Conservation (phyloP, 2,888 invertebrate genomes). For the Dendrolimus houi region DNA sequence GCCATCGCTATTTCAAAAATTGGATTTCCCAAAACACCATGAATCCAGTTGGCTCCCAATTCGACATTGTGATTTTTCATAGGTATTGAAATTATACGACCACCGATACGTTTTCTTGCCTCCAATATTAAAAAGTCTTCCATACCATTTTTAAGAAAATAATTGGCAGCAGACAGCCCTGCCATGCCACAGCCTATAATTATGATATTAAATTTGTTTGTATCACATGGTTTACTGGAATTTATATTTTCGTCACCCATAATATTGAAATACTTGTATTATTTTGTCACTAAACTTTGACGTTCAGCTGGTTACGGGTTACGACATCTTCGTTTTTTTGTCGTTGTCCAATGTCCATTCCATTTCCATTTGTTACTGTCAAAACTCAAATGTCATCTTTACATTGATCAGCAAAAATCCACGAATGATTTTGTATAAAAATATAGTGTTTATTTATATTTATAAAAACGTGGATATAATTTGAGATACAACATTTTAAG, state of each 20-base stretch:
- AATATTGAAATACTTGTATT: slow-evolving; percentile 50
- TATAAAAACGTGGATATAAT: too few species aligned
- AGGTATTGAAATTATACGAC: slow-evolving; percentile 86
- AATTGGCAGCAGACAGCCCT: slow-evolving; percentile 89
- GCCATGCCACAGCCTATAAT: slow-evolving; percentile 92
- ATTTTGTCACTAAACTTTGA: slow-evolving; percentile 53
- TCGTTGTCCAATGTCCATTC: neutral
- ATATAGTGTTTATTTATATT: too few species aligned
- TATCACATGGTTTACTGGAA: slow-evolving; percentile 69
- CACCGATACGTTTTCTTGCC: slow-evolving; percentile 88
- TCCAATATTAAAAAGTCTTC: slow-evolving; percentile 88
- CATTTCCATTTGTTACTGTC: too few species aligned
- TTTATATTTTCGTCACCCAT: slow-evolving; percentile 72
- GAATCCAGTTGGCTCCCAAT: slow-evolving; percentile 95
- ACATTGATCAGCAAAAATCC: too few species aligned
- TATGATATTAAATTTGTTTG: slow-evolving; percentile 80
- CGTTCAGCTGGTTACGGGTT: slow-evolving; percentile 44
- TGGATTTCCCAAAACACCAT: slow-evolving; percentile 92
- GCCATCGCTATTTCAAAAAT: slow-evolving; percentile 92
- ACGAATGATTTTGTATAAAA: too few species aligned
- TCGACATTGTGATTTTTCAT: slow-evolving; percentile 83
- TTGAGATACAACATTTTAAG: too few species aligned
- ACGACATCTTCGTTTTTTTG: slow-evolving; percentile 32
- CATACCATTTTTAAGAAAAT: slow-evolving; percentile 86
- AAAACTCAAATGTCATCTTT: too few species aligned